These are phyloP conservation scores for Rhinolophus ferrumequinum DNA, from an alignment of 2,113 vertebrate species.

Conservation along the genomic window DNA sequence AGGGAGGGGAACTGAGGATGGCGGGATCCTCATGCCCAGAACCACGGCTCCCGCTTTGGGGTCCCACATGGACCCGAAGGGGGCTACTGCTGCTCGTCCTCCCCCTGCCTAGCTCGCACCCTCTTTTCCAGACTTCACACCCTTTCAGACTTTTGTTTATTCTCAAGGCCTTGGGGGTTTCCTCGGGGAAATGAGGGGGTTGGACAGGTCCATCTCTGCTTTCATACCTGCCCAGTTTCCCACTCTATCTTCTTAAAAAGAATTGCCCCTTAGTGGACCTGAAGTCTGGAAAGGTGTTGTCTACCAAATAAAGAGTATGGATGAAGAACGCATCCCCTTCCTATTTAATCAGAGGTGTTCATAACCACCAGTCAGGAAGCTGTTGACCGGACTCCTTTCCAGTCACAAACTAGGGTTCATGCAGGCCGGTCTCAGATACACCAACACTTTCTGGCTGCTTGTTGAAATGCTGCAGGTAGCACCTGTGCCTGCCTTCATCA, in stretches of 20 bases:
- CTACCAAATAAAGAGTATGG: background rate
- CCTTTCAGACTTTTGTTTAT: background rate
- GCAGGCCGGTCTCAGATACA: background rate
- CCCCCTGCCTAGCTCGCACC: background rate
- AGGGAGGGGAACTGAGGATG: background rate
- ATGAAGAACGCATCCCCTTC: background rate
- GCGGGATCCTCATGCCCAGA: fast-evolving
- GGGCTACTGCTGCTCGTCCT: background rate
- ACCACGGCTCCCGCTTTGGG: background rate
- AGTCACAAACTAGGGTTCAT: background rate
- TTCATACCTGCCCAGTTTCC: background rate
- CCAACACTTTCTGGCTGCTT: background rate
- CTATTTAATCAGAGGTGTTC: background rate
- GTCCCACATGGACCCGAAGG: too few relatives aligned
- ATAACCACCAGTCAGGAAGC: background rate
- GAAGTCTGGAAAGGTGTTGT: background rate
- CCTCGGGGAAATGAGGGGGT: background rate
- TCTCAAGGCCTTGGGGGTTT: background rate
- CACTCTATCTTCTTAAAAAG: background rate
- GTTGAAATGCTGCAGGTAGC: background rate
- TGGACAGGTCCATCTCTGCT: background rate
- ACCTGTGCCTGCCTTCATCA: background rate
- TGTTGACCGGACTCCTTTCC: background rate
- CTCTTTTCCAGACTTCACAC: background rate
- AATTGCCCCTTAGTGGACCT: too few relatives aligned